Percentiles rank a stretch among this genome's conserved stretches.
These are phyloP conservation scores for Teinopalpus imperialis DNA, from an alignment of 2,888 invertebrate genomes.

Conservation along the genomic window DNA sequence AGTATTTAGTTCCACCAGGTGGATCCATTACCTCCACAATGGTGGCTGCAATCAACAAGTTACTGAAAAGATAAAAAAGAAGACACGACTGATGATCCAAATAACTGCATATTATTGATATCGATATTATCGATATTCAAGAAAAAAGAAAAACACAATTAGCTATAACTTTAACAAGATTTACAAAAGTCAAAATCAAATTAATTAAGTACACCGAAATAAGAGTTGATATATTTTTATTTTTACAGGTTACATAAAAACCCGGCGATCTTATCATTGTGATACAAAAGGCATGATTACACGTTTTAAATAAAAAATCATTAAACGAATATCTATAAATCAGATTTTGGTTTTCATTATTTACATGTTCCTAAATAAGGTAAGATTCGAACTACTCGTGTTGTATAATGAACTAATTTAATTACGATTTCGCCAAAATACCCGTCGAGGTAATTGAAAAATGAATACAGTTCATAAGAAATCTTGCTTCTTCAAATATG, in stretches of 20 bases:
- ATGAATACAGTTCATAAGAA: slow-evolving; percentile 3
- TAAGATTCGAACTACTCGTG: background rate
- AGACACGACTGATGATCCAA: too few relatives aligned
- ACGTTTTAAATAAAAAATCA: slow-evolving; percentile 15
- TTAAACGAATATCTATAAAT: slow-evolving; percentile 17
- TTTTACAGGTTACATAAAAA: background rate
- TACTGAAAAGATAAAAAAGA: too few relatives aligned
- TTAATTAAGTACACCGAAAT: too few relatives aligned
- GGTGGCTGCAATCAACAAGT: too few relatives aligned
- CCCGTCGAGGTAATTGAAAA: slow-evolving; percentile 7
- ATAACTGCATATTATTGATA: too few relatives aligned
- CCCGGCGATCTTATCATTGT: slow-evolving; percentile 3
- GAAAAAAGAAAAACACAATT: too few relatives aligned
- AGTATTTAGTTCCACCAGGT: too few relatives aligned
- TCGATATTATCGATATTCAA: too few relatives aligned
- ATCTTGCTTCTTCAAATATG: slow-evolving; percentile 1
- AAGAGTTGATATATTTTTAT: too few relatives aligned
- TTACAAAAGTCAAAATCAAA: too few relatives aligned
- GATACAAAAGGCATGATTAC: slow-evolving; percentile 16
- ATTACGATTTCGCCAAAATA: slow-evolving; percentile 8
- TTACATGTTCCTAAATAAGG: slow-evolving; percentile 10
- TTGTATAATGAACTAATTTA: slow-evolving; percentile 4
- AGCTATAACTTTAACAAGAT: background rate
- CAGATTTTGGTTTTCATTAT: slow-evolving; percentile 10
- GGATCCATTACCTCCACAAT: too few relatives aligned